These are phyloP conservation scores for Pachycephala philippinensis DNA, from an alignment of 2,113 vertebrate species.

Conservation along the genomic window DNA sequence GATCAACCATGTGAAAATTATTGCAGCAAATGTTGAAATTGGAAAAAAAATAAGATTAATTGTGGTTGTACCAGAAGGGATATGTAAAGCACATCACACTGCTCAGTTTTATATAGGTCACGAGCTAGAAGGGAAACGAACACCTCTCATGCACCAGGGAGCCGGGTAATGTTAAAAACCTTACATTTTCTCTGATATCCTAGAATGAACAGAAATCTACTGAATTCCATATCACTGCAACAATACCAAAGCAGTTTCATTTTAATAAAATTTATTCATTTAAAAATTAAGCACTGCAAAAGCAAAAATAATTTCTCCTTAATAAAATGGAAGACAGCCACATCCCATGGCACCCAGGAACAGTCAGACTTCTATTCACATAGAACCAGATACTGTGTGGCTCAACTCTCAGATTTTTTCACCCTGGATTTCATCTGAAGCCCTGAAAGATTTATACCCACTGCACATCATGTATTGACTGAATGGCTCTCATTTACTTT, in stretches of 20 bases:
- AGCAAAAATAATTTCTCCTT: background rate
- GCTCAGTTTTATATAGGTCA: background rate
- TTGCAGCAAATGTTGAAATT: slow-evolving; percentile 10
- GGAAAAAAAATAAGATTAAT: background rate
- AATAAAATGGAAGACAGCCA: background rate
- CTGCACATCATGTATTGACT: background rate
- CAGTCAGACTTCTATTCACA: background rate
- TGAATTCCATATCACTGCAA: background rate
- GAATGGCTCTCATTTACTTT: background rate
- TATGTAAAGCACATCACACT: background rate
- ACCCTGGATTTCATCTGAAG: background rate
- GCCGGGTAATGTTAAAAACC: background rate
- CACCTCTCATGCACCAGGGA: background rate
- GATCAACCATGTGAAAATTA: slow-evolving; percentile 33
- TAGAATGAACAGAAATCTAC: background rate
- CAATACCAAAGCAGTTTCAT: background rate
- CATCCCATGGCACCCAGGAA: background rate
- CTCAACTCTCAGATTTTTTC: background rate
- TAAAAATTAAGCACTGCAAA: background rate
- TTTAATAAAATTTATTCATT: background rate
- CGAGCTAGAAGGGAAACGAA: background rate
- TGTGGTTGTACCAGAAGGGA: background rate
- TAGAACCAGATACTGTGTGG: background rate
- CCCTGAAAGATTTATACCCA: background rate
- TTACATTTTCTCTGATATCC: background rate